Evolutionary conservation across 2,113 vertebrate genomes (phyloP), one percentile per base, ranked within the genome.

Genomic region (Copsychus sechellarum): DNA sequence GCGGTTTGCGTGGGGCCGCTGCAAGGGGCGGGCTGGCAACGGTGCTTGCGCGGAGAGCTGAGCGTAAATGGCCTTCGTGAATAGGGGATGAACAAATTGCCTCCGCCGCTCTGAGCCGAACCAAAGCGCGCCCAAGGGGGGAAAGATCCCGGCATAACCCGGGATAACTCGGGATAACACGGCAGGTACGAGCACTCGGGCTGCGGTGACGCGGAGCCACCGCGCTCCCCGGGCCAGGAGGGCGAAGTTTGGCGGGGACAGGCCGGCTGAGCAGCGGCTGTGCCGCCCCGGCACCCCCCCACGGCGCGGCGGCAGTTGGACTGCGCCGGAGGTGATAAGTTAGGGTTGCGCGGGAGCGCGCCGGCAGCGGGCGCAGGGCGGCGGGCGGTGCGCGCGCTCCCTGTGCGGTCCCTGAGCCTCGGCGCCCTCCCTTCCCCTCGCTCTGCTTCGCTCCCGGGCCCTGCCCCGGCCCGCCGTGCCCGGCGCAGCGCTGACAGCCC

Each of bases 401-500:
- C 1, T 72, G 5, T 5, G 14, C 11, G 3, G 7, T 6, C 3
- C 2, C 0, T 2, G 14, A 5, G 3, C 5, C 2, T 28, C 3
- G 1, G 42, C 4, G 12, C 6, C 1, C 6, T 19, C 47, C 2
- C 14, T 15, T 34, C 3, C 10, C 13, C 2, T 53, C 12, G 47
- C 11, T 5, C 34, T n/a, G 42, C 26, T 34, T 21, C 26, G 26
- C 12, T 50, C 8, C n/a, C 15, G 58, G 80, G 86, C 86, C 81
- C 24, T 15, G 28, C 40, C 38, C 34, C 50, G 36, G 69, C 58
- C 40, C n/a, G 53, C 48, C 28, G 17, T 56, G 9, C 54, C 14
- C 3, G n/a, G 70, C 26, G 40, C 58, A 71, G 57, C 64, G 47
- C 80, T 69, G 84, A 47, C 74, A 71, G 42, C 79, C 29, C 69